phyloP scores from a whole-genome alignment of 2,888 invertebrate genomes.

The Syrista parreyssii region DNA sequence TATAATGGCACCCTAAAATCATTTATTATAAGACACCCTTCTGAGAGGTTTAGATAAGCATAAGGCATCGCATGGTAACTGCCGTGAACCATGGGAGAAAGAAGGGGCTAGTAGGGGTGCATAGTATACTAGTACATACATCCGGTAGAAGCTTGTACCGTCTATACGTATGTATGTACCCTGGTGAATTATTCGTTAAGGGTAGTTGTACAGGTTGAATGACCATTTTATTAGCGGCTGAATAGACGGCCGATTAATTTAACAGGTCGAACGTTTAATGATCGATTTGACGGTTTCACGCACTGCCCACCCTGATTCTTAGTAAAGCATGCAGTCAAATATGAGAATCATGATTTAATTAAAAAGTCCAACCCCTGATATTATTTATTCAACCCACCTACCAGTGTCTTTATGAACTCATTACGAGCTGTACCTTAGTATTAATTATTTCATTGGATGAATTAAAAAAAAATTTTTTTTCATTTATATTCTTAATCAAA shows the following conservation, averaged over 20 bases:
- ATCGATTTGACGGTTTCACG: constrained; percentile 52
- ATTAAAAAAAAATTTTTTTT: neutral
- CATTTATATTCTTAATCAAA: no score
- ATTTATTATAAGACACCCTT: neutral
- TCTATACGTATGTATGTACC: neutral
- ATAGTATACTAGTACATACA: neutral
- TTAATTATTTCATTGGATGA: neutral
- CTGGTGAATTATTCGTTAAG: neutral
- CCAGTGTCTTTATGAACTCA: neutral
- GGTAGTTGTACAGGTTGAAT: constrained; percentile 23
- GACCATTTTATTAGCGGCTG: constrained; percentile 51
- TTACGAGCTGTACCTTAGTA: neutral
- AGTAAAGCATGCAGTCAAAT: neutral
- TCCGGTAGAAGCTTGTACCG: neutral
- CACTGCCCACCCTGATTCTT: constrained; percentile 9
- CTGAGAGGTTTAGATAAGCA: neutral
- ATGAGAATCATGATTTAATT: neutral
- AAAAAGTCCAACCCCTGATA: neutral
- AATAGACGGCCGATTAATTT: constrained; percentile 51
- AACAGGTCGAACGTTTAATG: constrained; percentile 54
- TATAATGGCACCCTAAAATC: neutral
- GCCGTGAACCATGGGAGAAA: neutral
- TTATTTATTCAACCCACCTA: neutral
- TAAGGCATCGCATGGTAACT: neutral
- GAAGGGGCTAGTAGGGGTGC: neutral